Conservation (phyloP, 2,888 invertebrate genomes). For the Macrophya annulata region DNA sequence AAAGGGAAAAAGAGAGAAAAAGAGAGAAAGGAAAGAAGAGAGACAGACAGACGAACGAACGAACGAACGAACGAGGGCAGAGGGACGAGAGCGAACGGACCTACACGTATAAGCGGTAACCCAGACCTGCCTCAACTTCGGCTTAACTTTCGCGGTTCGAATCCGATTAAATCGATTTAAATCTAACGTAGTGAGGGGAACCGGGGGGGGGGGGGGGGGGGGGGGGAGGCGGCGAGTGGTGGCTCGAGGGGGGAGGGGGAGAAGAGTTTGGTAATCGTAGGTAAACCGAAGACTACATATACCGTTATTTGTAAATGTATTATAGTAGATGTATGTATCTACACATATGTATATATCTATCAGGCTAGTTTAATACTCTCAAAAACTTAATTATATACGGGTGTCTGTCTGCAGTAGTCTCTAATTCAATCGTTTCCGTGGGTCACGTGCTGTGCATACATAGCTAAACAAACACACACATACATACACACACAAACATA, state of each 20-base stretch:
- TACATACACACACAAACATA: background rate
- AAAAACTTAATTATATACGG: constrained; percentile 29
- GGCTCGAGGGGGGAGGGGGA: background rate
- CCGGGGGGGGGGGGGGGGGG: background rate
- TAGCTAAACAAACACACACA: background rate
- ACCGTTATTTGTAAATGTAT: background rate
- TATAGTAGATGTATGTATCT: background rate
- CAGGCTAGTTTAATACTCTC: constrained; percentile 31
- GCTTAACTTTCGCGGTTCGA: constrained; percentile 76
- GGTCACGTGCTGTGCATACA: background rate
- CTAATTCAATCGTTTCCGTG: background rate
- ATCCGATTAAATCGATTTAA: constrained; percentile 76
- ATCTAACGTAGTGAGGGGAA: constrained; percentile 30
- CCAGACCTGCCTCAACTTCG: constrained; percentile 77
- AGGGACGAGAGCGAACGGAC: constrained; percentile 60
- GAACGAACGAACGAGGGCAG: constrained; percentile 49
- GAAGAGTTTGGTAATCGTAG: background rate
- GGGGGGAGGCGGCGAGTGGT: background rate
- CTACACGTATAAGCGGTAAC: constrained; percentile 65
- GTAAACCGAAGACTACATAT: background rate
- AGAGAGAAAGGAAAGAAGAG: constrained; percentile 61
- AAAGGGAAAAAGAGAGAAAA: constrained; percentile 60
- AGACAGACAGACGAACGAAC: constrained; percentile 40
- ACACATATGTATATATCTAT: background rate
- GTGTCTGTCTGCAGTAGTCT: background rate